Evolutionary conservation across 1,140 invertebrate genomes (phyloP).

Genomic region (Lepidurus apus): DNA sequence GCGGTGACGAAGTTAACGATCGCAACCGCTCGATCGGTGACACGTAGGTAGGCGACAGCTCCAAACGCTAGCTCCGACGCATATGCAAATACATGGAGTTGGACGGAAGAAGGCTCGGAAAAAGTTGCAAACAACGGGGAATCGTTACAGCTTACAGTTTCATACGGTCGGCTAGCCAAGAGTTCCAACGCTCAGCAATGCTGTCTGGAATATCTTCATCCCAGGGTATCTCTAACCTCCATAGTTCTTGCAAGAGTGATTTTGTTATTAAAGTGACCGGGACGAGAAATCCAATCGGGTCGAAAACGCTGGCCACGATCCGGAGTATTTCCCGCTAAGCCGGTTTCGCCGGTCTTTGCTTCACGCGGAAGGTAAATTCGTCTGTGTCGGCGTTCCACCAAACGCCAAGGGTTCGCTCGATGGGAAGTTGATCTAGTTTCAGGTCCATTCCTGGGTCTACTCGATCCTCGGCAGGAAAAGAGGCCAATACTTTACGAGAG

Average conservation of each 20-base stretch:
- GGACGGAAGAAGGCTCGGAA: neutral
- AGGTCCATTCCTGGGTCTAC: neutral
- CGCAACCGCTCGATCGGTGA: neutral
- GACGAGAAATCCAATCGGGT: conserved; percentile 39
- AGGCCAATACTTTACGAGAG: neutral
- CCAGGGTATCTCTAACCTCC: conserved; percentile 40
- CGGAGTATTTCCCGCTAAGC: conserved; percentile 36
- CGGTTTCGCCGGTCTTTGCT: neutral
- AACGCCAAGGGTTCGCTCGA: conserved; percentile 33
- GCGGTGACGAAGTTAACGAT: conserved; percentile 24
- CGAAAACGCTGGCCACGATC: conserved; percentile 37
- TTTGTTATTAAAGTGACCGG: conserved; percentile 44
- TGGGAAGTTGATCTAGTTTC: neutral
- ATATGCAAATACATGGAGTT: conserved; percentile 41
- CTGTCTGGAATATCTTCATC: conserved; percentile 36
- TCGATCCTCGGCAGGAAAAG: conserved; percentile 11
- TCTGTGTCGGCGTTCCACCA: conserved; percentile 33
- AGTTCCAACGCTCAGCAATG: conserved; percentile 35
- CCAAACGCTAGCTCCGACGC: conserved; percentile 40
- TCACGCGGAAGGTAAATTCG: conserved; percentile 30
- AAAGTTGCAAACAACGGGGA: conserved; percentile 24
- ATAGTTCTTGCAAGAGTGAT: conserved; percentile 46
- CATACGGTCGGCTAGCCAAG: conserved; percentile 31
- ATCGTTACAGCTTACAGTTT: conserved; percentile 20
- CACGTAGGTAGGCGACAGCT: conserved; percentile 18